Evolutionary conservation across 2,797 vertebrate species (phyloP).

Genomic region (Anguilla pacifica): DNA sequence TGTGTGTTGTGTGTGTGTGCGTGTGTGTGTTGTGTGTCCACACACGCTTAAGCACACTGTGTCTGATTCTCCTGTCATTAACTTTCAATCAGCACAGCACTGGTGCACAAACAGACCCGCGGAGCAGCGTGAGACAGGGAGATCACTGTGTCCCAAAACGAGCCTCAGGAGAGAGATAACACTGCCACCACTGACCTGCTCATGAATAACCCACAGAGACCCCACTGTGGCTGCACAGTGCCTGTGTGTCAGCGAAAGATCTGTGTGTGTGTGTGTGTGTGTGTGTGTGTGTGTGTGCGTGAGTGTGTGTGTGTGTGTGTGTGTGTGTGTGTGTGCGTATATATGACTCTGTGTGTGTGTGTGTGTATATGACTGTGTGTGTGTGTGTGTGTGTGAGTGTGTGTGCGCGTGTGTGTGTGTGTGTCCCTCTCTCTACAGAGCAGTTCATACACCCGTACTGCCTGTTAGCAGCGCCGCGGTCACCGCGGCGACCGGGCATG

Average conservation of each 20-base stretch:
- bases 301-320: too few relatives aligned
- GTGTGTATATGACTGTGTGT: too few relatives aligned
- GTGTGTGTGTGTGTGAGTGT: too few relatives aligned
- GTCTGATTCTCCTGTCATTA: neutral
- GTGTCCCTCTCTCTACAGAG: neutral
- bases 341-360: too few relatives aligned
- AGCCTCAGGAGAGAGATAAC: neutral
- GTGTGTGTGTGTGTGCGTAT: too few relatives aligned
- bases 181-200: slow-evolving; percentile 8
- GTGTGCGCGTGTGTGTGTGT: too few relatives aligned
- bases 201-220: slow-evolving; percentile 20
- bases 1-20: too few relatives aligned
- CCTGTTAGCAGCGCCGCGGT: neutral
- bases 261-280: neutral
- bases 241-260: neutral
- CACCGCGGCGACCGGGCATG: neutral
- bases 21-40: too few relatives aligned
- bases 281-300: too few relatives aligned
- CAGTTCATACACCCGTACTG: neutral
- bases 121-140: neutral
- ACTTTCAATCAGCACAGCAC: neutral
- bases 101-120: neutral
- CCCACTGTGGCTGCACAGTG: neutral
- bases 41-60: neutral
- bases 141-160: neutral